A percentile compares a stretch with the other conserved stretches of the same genome.
phyloP scores from a whole-genome alignment of 2,113 vertebrate genomes.

The Myotis yumanensis region DNA sequence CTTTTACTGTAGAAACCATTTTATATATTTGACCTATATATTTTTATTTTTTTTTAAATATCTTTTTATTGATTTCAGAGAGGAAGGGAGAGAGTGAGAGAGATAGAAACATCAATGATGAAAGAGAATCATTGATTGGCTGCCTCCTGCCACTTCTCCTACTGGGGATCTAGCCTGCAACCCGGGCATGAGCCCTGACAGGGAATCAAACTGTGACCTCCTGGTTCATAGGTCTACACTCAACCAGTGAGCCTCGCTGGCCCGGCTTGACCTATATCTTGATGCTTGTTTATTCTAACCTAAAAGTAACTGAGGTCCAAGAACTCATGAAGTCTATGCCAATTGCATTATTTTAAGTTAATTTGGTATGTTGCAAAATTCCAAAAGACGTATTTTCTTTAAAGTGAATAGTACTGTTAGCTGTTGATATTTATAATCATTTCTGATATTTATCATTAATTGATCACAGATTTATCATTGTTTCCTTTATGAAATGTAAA shows the following conservation, averaged over 20 bases:
- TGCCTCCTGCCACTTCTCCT: too few species aligned
- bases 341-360: neutral
- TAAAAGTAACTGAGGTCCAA: constrained; percentile 15
- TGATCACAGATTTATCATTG: neutral
- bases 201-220: too few species aligned
- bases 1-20: neutral
- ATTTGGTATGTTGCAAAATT: constrained; percentile 13
- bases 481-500: constrained; percentile 9
- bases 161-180: too few species aligned
- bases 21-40: neutral
- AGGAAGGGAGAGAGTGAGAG: too few species aligned
- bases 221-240: too few species aligned
- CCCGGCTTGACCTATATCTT: neutral
- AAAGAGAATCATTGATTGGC: too few species aligned
- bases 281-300: neutral
- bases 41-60: too few species aligned
- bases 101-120: too few species aligned
- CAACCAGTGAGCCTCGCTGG: too few species aligned
- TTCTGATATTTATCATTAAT: neutral
- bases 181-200: too few species aligned
- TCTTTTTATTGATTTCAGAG: too few species aligned
- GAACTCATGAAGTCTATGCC: neutral
- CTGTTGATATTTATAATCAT: neutral
- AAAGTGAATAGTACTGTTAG: neutral
- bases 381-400: neutral